Conservation (phyloP, 2,888 invertebrate species). For the Napeogenes inachia region DNA sequence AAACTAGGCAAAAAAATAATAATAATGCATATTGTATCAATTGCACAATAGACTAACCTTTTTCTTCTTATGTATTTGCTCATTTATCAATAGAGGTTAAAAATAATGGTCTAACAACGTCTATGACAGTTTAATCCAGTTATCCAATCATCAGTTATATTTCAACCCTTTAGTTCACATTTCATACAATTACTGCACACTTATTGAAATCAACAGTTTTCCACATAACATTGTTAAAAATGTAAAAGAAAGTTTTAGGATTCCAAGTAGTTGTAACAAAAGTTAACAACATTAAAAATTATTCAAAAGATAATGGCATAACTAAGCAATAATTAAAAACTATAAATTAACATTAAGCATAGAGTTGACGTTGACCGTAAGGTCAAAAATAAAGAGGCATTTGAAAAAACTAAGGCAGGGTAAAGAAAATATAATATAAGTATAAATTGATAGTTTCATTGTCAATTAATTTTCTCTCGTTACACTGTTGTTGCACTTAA, state of each 20-base stretch:
- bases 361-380: slow-evolving; percentile 12
- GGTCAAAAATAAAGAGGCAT: slow-evolving; percentile 57
- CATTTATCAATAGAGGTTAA: slow-evolving; percentile 6
- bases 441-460: slow-evolving; percentile 52
- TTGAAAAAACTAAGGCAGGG: slow-evolving; percentile 68
- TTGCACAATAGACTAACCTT: neutral
- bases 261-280: slow-evolving; percentile 19
- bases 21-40: too few species aligned
- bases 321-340: slow-evolving; percentile 7
- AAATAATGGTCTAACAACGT: slow-evolving; percentile 34
- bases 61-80: neutral
- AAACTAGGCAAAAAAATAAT: too few species aligned
- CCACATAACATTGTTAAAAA: slow-evolving; percentile 15
- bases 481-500: slow-evolving; percentile 72
- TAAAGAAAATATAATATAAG: slow-evolving; percentile 48
- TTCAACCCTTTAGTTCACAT: slow-evolving; percentile 43
- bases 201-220: slow-evolving; percentile 24
- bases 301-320: slow-evolving; percentile 7
- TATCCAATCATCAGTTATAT: slow-evolving; percentile 63
- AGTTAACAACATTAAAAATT: slow-evolving; percentile 19
- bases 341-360: slow-evolving; percentile 11
- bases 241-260: neutral
- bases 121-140: slow-evolving; percentile 64
- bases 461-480: slow-evolving; percentile 67
- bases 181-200: slow-evolving; percentile 46